Evolutionary conservation across 2,113 vertebrate species (phyloP).

Genomic region (Cygnus buccinator): DNA sequence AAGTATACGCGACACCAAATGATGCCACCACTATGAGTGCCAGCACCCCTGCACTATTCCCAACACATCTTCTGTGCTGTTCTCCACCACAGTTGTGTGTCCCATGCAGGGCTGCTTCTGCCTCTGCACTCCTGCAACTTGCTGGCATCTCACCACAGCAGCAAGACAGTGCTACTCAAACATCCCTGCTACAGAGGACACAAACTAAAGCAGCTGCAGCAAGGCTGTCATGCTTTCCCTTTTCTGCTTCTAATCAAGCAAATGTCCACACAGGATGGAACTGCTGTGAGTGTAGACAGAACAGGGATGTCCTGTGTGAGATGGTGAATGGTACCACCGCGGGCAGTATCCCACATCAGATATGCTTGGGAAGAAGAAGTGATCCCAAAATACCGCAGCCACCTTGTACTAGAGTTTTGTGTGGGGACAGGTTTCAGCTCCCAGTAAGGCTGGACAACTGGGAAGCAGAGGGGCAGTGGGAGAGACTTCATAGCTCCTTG

Average conservation of each 20-base stretch:
- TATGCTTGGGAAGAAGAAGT: background rate
- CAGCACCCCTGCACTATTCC: background rate
- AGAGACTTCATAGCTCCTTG: background rate
- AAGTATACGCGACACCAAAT: accelerated
- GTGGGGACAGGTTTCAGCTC: background rate
- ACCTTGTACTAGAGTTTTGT: background rate
- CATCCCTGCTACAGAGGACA: background rate
- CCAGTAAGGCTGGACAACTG: accelerated
- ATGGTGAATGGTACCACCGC: background rate
- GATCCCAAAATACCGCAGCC: no score
- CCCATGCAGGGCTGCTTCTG: accelerated
- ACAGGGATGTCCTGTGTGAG: background rate
- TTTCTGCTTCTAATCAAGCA: background rate
- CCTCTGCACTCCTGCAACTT: background rate
- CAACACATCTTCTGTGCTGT: accelerated
- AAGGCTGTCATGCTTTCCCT: background rate
- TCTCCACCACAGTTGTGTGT: accelerated
- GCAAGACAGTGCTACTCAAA: accelerated
- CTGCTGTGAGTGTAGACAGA: background rate
- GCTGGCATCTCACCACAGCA: accelerated
- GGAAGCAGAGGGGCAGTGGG: background rate
- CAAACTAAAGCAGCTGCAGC: accelerated
- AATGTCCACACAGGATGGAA: background rate
- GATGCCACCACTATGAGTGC: accelerated
- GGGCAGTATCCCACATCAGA: background rate